These are phyloP conservation scores for Drosophila borealis DNA, from an alignment of 2,888 invertebrate genomes.

Conservation along the genomic window DNA sequence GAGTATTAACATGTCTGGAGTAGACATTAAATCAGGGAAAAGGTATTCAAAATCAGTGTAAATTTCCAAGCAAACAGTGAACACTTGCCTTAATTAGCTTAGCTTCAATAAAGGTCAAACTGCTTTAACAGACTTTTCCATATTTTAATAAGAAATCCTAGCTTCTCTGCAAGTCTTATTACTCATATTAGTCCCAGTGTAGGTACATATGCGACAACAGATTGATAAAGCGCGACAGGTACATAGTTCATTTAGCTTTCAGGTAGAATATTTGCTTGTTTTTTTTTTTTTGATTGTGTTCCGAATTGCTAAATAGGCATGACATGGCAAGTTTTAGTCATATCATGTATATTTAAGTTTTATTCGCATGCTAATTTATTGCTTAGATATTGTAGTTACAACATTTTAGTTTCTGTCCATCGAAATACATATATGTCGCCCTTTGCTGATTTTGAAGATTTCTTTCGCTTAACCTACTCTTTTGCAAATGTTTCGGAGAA, in stretches of 20 bases:
- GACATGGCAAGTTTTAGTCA: constrained; percentile 16
- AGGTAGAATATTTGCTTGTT: not conserved
- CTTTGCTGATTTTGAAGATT: not conserved
- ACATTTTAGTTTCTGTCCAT: not conserved
- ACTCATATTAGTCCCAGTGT: not conserved
- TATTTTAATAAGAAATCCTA: too few species aligned
- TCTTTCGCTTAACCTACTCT: not conserved
- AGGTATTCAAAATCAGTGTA: not conserved
- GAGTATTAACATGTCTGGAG: not conserved
- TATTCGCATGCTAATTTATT: constrained; percentile 11
- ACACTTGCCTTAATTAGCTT: too few species aligned
- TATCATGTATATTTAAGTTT: not conserved
- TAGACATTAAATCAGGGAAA: not conserved
- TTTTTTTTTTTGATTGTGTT: not conserved
- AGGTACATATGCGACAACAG: not conserved
- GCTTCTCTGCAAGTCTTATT: too few species aligned
- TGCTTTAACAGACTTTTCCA: too few species aligned
- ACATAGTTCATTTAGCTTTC: constrained; percentile 31
- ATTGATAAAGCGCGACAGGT: constrained; percentile 17
- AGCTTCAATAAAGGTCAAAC: too few species aligned
- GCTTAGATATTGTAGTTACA: not conserved
- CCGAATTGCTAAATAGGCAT: constrained; percentile 36
- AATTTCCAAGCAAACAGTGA: not conserved
- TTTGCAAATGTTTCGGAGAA: not conserved
- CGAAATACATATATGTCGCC: too few species aligned